A percentile compares a stretch with the other conserved stretches of the same genome.
These are phyloP conservation scores for Portunus trituberculatus DNA, from an alignment of 1,140 invertebrate genomes.

Conservation along the genomic window DNA sequence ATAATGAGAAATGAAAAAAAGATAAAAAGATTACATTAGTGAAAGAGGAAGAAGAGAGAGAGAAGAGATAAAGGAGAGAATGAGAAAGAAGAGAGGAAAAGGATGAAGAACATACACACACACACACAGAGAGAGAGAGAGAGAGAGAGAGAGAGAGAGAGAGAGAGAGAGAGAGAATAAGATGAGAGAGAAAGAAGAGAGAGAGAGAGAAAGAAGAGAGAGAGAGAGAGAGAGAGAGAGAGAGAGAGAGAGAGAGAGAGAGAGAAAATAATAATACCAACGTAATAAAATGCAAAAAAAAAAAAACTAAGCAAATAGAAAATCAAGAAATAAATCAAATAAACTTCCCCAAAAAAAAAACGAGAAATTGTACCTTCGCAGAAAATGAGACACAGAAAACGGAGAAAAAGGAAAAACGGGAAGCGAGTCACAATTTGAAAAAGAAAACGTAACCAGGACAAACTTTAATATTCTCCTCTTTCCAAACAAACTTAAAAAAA, in stretches of 20 bases:
- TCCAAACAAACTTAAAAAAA: too few relatives aligned
- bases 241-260: background rate
- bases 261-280: background rate
- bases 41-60: background rate
- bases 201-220: background rate
- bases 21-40: background rate
- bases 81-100: background rate
- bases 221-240: background rate
- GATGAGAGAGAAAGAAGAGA: background rate
- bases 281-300: background rate
- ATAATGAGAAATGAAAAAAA: background rate
- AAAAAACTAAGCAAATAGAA: too few relatives aligned
- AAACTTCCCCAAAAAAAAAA: too few relatives aligned
- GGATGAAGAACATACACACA: background rate
- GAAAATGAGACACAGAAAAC: too few relatives aligned
- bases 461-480: too few relatives aligned
- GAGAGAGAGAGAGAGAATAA: background rate
- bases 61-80: background rate
- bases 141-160: slow-evolving; percentile 14
- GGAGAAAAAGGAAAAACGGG: too few relatives aligned
- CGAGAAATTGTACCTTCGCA: too few relatives aligned
- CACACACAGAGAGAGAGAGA: background rate
- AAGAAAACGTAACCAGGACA: too few relatives aligned
- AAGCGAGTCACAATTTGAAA: too few relatives aligned
- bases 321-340: too few relatives aligned